Base-by-base conservation (phyloP, 2,888 invertebrate genomes). In the Campopleginae sp. region DNA sequence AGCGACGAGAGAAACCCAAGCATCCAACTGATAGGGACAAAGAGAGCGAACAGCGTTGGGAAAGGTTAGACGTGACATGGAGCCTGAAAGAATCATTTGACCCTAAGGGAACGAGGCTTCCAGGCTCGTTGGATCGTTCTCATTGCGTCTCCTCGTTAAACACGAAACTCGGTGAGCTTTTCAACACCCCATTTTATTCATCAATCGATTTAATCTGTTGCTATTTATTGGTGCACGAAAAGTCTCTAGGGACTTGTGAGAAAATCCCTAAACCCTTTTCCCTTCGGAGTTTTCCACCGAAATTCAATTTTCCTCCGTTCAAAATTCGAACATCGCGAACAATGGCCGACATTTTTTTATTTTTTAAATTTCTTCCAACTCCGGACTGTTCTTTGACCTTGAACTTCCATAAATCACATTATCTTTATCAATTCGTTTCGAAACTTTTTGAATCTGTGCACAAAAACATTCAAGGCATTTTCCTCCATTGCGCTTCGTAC, bases 21-120 rank as follows among this genome's bases (percentile, higher is more conserved):
- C 23, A 42, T 42, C 38, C 23, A 54, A 19, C 27, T 8, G 44
- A 80, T 48, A 38, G 76, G 42, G 72, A 80, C 46, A 61, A 72
- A 80, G 74, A 72, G 65, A 68, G 51, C 23, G 68, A 77, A 65
- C 48, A 74, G 61, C 68, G 66, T 74, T 80, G 81, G 77, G 48
- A 84, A 79, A 80, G 82, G 54, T 68, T 42, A 54, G 78, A 76
- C 77, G 79, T 80, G 80, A 82, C 88, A 92, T 92, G 92, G 91
- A 88, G 88, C 88, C 88, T 75, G 89, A 88, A 86, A 88, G 87
- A 87, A 91, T 91, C 88, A 93, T 93, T 92, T 93, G 93, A 93
- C 93, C 92, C 92, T 80, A 46, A 90, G 90, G 58, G 63, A 68
- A 85, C 86, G 87, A 90, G 92, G 90, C 92, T 92, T 91, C 91